phyloP scores from a whole-genome alignment of 1,140 invertebrate genomes.

The Drosophila micromelanica region DNA sequence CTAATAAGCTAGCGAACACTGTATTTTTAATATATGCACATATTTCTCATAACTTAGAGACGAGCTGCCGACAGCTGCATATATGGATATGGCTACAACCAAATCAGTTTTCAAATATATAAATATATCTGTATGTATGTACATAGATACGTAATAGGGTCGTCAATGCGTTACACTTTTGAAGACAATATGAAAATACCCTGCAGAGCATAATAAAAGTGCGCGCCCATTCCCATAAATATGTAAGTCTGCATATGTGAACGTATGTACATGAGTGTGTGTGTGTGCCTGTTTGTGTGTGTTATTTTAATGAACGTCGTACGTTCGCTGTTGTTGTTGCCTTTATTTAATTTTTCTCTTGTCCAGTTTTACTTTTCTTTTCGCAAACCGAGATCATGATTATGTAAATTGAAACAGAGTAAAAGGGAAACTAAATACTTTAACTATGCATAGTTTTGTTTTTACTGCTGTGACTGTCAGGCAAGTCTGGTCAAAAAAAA shows the following conservation, averaged over 20 bases:
- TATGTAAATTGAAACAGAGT: slow-evolving; percentile 79
- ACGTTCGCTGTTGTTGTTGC: slow-evolving; percentile 38
- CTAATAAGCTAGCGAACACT: background rate
- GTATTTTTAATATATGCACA: background rate
- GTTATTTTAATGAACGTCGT: slow-evolving; percentile 69
- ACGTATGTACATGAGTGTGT: slow-evolving; percentile 5
- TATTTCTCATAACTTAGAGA: too few relatives aligned
- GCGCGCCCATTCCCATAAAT: slow-evolving; percentile 33
- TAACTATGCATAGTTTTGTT: slow-evolving; percentile 28
- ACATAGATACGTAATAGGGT: slow-evolving; percentile 7
- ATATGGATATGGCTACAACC: too few relatives aligned
- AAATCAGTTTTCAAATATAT: too few relatives aligned
- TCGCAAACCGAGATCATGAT: slow-evolving; percentile 61
- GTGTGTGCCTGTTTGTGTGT: slow-evolving; percentile 20
- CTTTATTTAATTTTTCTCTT: slow-evolving; percentile 27
- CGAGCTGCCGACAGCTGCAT: too few relatives aligned
- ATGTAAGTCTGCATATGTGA: slow-evolving; percentile 16
- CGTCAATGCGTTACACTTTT: background rate
- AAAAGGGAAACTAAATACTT: slow-evolving; percentile 79
- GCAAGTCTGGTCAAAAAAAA: slow-evolving; percentile 9
- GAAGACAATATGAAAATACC: slow-evolving; percentile 14
- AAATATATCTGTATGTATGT: background rate
- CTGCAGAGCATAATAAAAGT: slow-evolving; percentile 49
- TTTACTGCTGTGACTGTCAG: slow-evolving; percentile 13
- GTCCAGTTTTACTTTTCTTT: slow-evolving; percentile 47